Base-by-base conservation (phyloP, 2,888 invertebrate species). In the Trissolcus brochymenae region DNA sequence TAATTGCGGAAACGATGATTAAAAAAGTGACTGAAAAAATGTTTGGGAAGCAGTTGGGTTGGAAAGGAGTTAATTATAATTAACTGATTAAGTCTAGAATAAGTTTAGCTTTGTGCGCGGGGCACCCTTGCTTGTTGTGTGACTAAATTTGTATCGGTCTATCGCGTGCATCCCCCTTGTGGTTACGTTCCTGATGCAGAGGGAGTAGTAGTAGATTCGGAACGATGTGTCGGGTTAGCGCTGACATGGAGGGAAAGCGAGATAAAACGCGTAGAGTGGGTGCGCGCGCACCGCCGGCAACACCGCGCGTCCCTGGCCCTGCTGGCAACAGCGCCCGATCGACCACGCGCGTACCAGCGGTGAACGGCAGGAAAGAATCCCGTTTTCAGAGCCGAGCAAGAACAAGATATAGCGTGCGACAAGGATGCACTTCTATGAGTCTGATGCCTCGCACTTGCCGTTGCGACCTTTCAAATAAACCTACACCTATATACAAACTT, bases 301-400 rank as follows among this genome's bases (percentile, higher is more conserved):
- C n/a, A 16, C 1, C 46, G 46, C 46, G 46, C 46, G 14, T 2
- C 6, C 14, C 46, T 46, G 14, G 1, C 6, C 14, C 46, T 46
- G 46, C 46, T 35, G 35, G 35, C 35, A 49, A 72, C 41, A 35
- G 71, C 21, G 21, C 84, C 81, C 81, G 86, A 86, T 84, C 86
- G 68, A 68, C 85, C 86, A 84, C 84, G 82, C 78, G 80, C 82
- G 81, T 49, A 81, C 75, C 79, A 82, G 81, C 85, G 83, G 85
- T 86, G 87, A 87, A 87, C 85, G 86, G 84, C 84, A 46, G 16
- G 86, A 88, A 87, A 86, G 88, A 88, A 88, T 88, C 87, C 87
- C 87, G 88, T 88, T 87, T 85, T 82, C 83, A 82, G 14, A 46
- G 46, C 14, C 46, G 14, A 46, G 14, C 46, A 46, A 46, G 46